Base-by-base conservation (phyloP, 2,113 vertebrate genomes). In the Porphyrio hochstetteri region DNA sequence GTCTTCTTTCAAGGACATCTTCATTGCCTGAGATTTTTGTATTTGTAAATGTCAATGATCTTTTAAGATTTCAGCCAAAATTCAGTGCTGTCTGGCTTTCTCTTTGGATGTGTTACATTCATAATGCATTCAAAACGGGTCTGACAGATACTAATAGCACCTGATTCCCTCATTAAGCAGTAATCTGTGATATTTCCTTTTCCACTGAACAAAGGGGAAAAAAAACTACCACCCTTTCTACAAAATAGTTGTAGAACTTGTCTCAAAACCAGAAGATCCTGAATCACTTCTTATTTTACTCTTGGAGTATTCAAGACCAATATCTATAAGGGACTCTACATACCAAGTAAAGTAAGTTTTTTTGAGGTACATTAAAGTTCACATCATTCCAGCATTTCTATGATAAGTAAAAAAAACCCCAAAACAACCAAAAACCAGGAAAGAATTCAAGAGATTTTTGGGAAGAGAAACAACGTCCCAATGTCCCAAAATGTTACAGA, bases 151-250 rank as follows among this genome's bases (percentile, higher is more conserved):
- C 2, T 55, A 46, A 80, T 48, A 38, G 2, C 65, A 60, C 7
- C 40, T 23, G 16, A 27, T 15, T 74, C 9, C 2, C 5, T 53
- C 40, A 61, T 74, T 77, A 69, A 53, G 13, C 17, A 81, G 4
- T 27, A 65, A 75, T 63, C 6, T 27, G 20, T 57, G 12, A 15
- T 55, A 74, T 16, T 77, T 81, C 29, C 5, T 48, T 65, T 65
- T 57, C 16, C 2, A 61, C 78, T 60, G 7, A 69, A 44, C 0
- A 60, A 59, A 13, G 1, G 48, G 2, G 18, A 17, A 8, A 10
- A 7, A 36, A 25, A 17, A 0, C 1, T 53, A 14, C 25, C 27
- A 35, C 1, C 1, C 3, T 48, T 69, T 48, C 16, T 31, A 19
- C 28, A 59, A 44, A 61, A 28, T 27, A 3, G 8, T 67, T 61